Conservation (phyloP, 1,140 invertebrate genomes). For the Melanaphis sacchari region DNA sequence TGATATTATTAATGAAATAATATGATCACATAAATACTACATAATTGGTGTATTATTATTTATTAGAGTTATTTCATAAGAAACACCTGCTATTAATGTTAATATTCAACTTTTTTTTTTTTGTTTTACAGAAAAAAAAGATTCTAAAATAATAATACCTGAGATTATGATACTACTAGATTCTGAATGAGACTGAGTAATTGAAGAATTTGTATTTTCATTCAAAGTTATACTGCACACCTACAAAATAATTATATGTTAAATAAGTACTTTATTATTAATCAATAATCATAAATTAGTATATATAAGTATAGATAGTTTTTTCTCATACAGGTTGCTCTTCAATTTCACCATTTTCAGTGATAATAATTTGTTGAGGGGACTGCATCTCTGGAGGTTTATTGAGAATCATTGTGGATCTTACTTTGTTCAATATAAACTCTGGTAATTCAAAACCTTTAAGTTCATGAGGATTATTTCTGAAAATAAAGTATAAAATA, state of each 20-base stretch:
- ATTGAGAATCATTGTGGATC: constrained; percentile 65
- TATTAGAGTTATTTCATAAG: no score
- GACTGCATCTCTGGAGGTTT: constrained; percentile 44
- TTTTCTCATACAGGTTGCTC: constrained; percentile 26
- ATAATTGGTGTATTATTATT: no score
- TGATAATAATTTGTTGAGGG: constrained; percentile 47
- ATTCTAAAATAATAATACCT: constrained; percentile 35
- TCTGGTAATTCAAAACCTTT: constrained; percentile 76
- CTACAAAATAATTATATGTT: background rate
- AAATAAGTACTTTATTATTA: background rate
- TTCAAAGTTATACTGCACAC: constrained; percentile 52
- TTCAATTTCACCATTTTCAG: constrained; percentile 50
- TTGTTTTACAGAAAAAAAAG: no score
- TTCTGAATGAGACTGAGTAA: constrained; percentile 47
- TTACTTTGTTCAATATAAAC: constrained; percentile 77
- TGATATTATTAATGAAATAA: no score
- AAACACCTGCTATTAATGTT: no score
- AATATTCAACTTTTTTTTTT: background rate
- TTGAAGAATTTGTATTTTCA: constrained; percentile 51
- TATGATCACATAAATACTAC: no score
- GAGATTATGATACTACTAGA: constrained; percentile 51
- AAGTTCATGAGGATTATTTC: constrained; percentile 73
- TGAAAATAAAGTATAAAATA: constrained; percentile 60
- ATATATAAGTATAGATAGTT: background rate
- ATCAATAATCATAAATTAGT: background rate